Percentiles rank a stretch among this genome's conserved stretches.
phyloP scores from a whole-genome alignment of 2,113 vertebrate species.

The Zosterops borbonicus region DNA sequence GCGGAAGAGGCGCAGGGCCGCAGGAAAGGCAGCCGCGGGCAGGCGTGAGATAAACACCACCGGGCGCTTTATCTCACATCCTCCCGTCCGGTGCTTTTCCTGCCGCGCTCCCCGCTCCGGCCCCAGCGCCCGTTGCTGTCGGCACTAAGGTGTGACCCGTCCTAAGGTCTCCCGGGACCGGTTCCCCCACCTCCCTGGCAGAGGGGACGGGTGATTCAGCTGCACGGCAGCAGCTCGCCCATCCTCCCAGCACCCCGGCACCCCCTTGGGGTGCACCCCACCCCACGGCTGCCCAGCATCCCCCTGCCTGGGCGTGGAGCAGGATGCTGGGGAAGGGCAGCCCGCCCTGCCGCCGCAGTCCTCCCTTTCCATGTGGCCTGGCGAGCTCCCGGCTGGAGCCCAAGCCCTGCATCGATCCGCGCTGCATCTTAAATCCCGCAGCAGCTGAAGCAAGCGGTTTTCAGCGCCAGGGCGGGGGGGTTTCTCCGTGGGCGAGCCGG shows the following conservation, averaged over 20 bases:
- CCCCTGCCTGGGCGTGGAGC: accelerated
- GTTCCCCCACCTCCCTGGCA: not conserved
- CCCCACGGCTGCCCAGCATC: not conserved
- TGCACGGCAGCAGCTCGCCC: not conserved
- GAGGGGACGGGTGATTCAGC: not conserved
- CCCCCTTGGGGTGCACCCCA: not conserved
- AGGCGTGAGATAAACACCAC: slow-evolving; percentile 30
- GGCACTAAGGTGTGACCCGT: not conserved
- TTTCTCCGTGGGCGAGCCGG: not conserved
- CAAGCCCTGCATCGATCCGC: slow-evolving; percentile 43
- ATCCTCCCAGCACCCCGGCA: not conserved
- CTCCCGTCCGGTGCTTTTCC: slow-evolving; percentile 49
- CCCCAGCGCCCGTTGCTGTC: not conserved
- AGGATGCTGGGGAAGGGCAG: not conserved
- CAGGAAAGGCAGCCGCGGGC: slow-evolving; percentile 48
- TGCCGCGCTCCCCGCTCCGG: not conserved
- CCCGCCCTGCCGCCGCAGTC: not conserved
- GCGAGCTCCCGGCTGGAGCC: slow-evolving; percentile 42
- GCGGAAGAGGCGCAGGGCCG: slow-evolving; percentile 33
- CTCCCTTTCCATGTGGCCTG: slow-evolving; percentile 7
- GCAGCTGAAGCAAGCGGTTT: slow-evolving; percentile 64
- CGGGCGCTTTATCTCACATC: slow-evolving; percentile 60
- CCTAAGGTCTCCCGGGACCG: not conserved
- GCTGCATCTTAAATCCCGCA: slow-evolving; percentile 49
- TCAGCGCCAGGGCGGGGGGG: not conserved